Conservation (phyloP, 2,797 vertebrate species). For the Knipowitschia caucasica region DNA sequence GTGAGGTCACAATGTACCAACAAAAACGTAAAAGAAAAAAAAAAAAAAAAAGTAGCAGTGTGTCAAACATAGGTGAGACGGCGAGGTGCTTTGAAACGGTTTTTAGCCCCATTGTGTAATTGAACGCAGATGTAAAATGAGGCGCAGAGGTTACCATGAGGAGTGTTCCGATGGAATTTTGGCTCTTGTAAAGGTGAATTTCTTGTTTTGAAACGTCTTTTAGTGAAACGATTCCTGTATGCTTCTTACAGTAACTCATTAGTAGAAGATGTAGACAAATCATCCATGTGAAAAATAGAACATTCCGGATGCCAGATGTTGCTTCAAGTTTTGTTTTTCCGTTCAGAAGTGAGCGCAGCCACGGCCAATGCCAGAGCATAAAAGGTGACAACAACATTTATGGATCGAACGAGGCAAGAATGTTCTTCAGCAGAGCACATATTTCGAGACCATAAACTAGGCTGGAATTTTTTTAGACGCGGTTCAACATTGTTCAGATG, state of each 20-base stretch:
- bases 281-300: conserved; percentile 15
- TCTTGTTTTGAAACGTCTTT: conserved; percentile 10
- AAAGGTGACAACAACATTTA: conserved; percentile 9
- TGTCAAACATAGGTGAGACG: conserved; percentile 18
- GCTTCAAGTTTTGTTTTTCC: conserved; percentile 17
- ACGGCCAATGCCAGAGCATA: conserved; percentile 5
- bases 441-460: no score
- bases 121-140: conserved; percentile 54
- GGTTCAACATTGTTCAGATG: no score
- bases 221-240: conserved; percentile 6
- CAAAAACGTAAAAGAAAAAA: conserved; percentile 17
- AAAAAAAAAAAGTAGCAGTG: conserved; percentile 3
- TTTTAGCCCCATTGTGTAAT: conserved; percentile 31
- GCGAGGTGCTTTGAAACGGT: conserved; percentile 19
- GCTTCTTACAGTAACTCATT: neutral
- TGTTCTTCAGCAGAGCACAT: neutral
- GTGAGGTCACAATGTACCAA: conserved; percentile 63
- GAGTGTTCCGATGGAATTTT: conserved; percentile 67
- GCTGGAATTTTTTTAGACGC: no score
- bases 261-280: conserved; percentile 14
- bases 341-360: conserved; percentile 21
- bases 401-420: conserved; percentile 3
- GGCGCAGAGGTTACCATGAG: conserved; percentile 47
- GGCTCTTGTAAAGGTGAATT: conserved; percentile 19
- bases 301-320: neutral